A percentile compares a stretch with the other conserved stretches of the same genome.
These are phyloP conservation scores for Scrobipalpa costella DNA, from an alignment of 2,888 invertebrate genomes.

Conservation along the genomic window DNA sequence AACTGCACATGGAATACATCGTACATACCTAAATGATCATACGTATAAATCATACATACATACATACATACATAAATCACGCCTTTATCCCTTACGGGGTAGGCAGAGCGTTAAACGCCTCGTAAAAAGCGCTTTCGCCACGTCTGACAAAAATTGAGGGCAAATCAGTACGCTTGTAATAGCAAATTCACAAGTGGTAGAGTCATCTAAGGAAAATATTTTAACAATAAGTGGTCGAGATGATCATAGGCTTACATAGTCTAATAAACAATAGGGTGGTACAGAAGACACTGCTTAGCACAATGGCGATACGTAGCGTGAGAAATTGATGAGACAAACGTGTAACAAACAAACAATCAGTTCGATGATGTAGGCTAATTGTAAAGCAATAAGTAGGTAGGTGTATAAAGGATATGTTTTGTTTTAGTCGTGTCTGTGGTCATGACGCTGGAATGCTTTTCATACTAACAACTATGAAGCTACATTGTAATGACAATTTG, in stretches of 20 bases:
- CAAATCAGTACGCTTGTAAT: too few species aligned
- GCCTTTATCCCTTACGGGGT: too few species aligned
- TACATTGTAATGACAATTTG: not conserved
- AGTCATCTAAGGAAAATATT: not conserved
- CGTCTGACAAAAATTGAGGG: too few species aligned
- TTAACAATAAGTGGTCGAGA: not conserved
- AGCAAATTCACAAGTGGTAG: not conserved
- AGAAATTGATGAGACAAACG: not conserved
- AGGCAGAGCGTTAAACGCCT: too few species aligned
- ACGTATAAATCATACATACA: too few species aligned
- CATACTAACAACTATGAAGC: conserved; percentile 3
- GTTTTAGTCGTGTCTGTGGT: not conserved
- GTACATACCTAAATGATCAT: too few species aligned
- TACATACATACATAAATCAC: too few species aligned
- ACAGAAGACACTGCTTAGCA: conserved; percentile 10
- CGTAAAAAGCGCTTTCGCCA: too few species aligned
- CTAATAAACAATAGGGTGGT: conserved; percentile 10
- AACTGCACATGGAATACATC: too few species aligned
- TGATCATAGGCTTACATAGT: conserved; percentile 7
- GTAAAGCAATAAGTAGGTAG: conserved; percentile 9
- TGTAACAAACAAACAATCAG: conserved; percentile 10
- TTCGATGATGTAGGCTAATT: conserved; percentile 11
- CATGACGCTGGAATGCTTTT: not conserved
- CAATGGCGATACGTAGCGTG: conserved; percentile 16
- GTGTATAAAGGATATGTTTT: not conserved